Conservation (phyloP, 2,113 vertebrate species). For the Nicator chloris region DNA sequence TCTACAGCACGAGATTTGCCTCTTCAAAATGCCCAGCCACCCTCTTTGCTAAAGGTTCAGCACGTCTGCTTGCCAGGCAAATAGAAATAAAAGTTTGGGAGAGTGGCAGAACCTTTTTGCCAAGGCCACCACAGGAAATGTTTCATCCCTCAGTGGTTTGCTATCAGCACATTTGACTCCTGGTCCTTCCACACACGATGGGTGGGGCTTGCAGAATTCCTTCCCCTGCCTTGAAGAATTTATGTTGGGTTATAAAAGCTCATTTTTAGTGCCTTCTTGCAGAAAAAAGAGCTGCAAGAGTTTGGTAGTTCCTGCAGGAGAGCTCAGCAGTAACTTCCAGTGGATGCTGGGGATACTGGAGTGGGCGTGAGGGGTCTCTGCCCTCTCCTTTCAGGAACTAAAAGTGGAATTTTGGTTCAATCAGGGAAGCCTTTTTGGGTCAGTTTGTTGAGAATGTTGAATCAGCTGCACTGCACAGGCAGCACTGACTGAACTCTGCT, state of each 20-base stretch:
- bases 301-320: neutral
- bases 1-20: neutral
- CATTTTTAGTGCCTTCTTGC: neutral
- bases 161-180: neutral
- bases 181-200: fast-evolving
- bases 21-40: neutral
- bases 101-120: neutral
- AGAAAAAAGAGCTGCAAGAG: neutral
- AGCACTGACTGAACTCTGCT: neutral
- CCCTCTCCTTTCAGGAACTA: neutral
- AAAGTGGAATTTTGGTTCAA: neutral
- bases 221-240: neutral
- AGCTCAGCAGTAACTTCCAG: neutral
- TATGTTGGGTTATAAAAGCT: neutral
- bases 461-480: neutral
- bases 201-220: neutral
- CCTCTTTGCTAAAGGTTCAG: neutral
- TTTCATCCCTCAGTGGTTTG: neutral
- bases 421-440: neutral
- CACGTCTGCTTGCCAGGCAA: neutral
- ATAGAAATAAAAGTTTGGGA: neutral
- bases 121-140: neutral
- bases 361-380: neutral
- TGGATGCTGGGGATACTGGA: neutral
- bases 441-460: neutral